Conservation (phyloP, 1,140 invertebrate species). For the Rhagoletis pomonella region DNA sequence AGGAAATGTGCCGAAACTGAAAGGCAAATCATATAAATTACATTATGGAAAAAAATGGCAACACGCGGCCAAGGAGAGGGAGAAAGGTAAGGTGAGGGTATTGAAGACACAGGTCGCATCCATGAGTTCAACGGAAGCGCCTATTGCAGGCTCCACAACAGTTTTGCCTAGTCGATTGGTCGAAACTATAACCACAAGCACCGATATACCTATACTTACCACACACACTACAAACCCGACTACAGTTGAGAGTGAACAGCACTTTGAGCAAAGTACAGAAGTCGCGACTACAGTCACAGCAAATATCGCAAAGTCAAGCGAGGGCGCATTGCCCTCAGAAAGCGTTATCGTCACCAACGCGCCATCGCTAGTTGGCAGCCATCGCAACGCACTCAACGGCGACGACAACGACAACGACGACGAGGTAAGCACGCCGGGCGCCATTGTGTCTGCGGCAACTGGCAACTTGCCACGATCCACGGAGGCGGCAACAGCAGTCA, state of each 20-base stretch:
- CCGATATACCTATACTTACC: background rate
- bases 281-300: background rate
- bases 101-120: background rate
- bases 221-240: background rate
- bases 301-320: background rate
- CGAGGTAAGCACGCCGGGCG: background rate
- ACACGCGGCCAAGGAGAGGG: background rate
- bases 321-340: background rate
- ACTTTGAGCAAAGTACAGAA: background rate
- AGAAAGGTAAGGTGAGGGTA: background rate
- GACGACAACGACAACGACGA: no score
- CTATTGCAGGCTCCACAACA: constrained; percentile 34
- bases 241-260: background rate
- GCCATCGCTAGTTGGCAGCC: background rate
- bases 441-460: constrained; percentile 3
- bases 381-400: background rate
- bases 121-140: background rate
- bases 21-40: constrained; percentile 42
- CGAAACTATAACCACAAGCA: background rate
- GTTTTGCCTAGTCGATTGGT: background rate
- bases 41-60: constrained; percentile 32
- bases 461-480: constrained; percentile 31
- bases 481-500: constrained; percentile 31
- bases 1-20: background rate
- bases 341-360: background rate